Conservation (phyloP, 2,797 vertebrate genomes). For the Rhabdomys pumilio region DNA sequence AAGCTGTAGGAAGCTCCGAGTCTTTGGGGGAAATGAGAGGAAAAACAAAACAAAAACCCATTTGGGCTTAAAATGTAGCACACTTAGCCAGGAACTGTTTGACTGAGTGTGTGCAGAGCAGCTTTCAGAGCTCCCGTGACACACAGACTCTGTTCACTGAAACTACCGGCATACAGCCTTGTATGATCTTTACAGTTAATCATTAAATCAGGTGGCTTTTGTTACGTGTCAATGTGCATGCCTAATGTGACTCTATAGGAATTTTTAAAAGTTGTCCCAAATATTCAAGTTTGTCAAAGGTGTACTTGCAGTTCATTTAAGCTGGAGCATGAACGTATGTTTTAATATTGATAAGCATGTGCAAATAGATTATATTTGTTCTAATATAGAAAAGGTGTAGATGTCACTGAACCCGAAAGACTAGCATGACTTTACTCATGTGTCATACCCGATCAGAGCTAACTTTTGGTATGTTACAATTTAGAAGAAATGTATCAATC, state of each 20-base stretch:
- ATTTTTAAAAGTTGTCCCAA: constrained; percentile 72
- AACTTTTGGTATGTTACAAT: constrained; percentile 73
- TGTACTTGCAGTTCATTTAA: constrained; percentile 79
- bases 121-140: neutral
- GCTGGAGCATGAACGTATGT: constrained; percentile 71
- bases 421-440: constrained; percentile 53
- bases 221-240: constrained; percentile 71
- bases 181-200: constrained; percentile 82
- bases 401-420: constrained; percentile 81
- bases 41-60: constrained; percentile 67
- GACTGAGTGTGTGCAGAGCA: constrained; percentile 78
- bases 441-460: constrained; percentile 57
- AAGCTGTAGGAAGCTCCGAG: constrained; percentile 61
- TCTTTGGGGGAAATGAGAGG: constrained; percentile 75
- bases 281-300: constrained; percentile 78
- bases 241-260: constrained; percentile 55
- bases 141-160: constrained; percentile 59
- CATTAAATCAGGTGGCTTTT: constrained; percentile 82
- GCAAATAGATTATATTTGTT: constrained; percentile 67
- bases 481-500: constrained; percentile 81
- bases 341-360: constrained; percentile 82
- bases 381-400: constrained; percentile 63
- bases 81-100: constrained; percentile 77
- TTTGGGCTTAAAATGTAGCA: constrained; percentile 73
- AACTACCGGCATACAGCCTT: constrained; percentile 65